Evolutionary conservation across 2,113 vertebrate species (phyloP).

Genomic region (Coryphaenoides rupestris): DNA sequence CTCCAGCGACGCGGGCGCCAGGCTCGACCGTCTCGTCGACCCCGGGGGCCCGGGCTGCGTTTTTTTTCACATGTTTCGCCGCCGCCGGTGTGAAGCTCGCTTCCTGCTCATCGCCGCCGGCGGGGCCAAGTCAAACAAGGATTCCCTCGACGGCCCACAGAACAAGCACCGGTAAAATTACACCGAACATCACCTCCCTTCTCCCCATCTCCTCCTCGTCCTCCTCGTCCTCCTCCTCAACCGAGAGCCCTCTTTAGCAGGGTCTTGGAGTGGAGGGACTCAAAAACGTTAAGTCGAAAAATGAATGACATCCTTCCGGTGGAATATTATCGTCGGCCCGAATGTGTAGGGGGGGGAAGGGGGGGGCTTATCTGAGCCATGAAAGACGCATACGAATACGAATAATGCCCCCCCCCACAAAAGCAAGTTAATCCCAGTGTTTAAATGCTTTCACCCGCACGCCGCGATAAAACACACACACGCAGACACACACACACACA

Average conservation of each 20-base stretch:
- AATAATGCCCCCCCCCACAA: too few relatives aligned
- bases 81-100: slow-evolving; percentile 56
- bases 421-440: not conserved
- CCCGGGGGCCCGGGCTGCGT: slow-evolving; percentile 50
- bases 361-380: slow-evolving; percentile 3
- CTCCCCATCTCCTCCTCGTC: too few relatives aligned
- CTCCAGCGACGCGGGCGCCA: slow-evolving; percentile 48
- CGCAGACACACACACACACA: too few relatives aligned
- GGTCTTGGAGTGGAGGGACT: slow-evolving; percentile 10
- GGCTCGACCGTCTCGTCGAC: slow-evolving; percentile 49
- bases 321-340: not conserved
- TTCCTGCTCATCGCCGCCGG: slow-evolving; percentile 55
- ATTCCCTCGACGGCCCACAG: slow-evolving; percentile 31
- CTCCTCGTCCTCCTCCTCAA: too few relatives aligned
- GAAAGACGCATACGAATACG: not conserved
- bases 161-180: slow-evolving; percentile 28
- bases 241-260: too few relatives aligned
- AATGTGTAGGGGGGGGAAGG: too few relatives aligned
- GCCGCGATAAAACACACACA: too few relatives aligned
- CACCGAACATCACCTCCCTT: not conserved
- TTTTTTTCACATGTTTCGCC: slow-evolving; percentile 27
- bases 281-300: slow-evolving; percentile 12
- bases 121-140: slow-evolving; percentile 62
- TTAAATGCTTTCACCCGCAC: slow-evolving; percentile 5
- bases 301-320: slow-evolving; percentile 7